Base-by-base conservation (phyloP, 2,113 vertebrate species). In the Nerophis ophidion region DNA sequence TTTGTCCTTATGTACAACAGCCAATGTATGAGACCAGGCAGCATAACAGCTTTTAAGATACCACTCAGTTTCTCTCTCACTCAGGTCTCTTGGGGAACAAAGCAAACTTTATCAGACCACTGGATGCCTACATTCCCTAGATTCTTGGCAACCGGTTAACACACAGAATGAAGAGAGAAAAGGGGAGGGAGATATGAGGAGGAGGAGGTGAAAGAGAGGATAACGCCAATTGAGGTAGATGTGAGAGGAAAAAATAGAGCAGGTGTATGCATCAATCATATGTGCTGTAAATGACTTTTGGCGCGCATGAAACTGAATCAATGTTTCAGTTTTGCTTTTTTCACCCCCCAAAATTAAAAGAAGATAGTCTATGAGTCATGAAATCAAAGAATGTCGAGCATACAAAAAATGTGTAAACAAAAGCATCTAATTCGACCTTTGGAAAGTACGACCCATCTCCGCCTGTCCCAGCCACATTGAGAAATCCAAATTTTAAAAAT, bases 41-140 rank as follows among this genome's bases (percentile, higher is more conserved):
- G 10, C 53, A 17, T 14, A n/a, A 4, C 17, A 17, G 47, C 65
- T 54, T 57, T 65, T 57, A 65, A 70, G 57, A n/a, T 63, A 65
- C 35, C 60, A 61, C 63, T 55, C 61, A 51, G 40, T 49, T 17
- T 55, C 85, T 87, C 76, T 89, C 86, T 87, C 88, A 86, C 80
- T 80, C 84, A 92, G 91, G 92, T 94, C 93, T 93, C 88, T 75
- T 88, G 75, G 84, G 89, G 89, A 95, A 97, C 94, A 98, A 96
- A 95, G 94, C 92, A 92, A 94, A 95, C 93, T 93, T 92, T 95
- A 95, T 95, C 93, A 92, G 90, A 75, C 87, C 92, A 88, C 84
- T 90, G 90, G 89, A 93, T 92, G 85, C 90, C 88, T 71, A 84
- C 95, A 97, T 97, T 98, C 96, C 93, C 85, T 83, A 81, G 87